Percentiles rank a stretch among this genome's conserved stretches.
Evolutionary conservation across 2,797 vertebrate species (phyloP).

Genomic region (Protonibea diacanthus): DNA sequence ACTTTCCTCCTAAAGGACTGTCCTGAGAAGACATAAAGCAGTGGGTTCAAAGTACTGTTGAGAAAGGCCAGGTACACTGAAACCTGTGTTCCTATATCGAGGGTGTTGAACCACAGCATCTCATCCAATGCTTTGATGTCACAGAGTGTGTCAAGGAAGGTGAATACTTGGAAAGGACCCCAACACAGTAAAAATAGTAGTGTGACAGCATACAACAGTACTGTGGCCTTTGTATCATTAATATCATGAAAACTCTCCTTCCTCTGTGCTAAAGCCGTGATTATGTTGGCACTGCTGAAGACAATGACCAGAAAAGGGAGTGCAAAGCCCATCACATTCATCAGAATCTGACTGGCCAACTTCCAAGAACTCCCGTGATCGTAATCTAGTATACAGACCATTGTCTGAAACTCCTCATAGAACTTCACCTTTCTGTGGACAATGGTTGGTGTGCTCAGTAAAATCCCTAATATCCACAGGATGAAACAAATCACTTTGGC

Average conservation of each 20-base stretch:
- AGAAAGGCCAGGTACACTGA: conserved; percentile 86
- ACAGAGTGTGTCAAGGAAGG: conserved; percentile 85
- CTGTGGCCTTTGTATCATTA: conserved; percentile 86
- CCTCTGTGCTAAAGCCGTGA: conserved; percentile 81
- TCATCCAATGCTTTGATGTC: conserved; percentile 51
- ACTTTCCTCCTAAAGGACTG: conserved; percentile 93
- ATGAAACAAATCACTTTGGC: conserved; percentile 87
- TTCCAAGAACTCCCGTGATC: conserved; percentile 74
- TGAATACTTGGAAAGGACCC: conserved; percentile 91
- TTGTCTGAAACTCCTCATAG: conserved; percentile 10
- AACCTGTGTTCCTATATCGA: conserved; percentile 85
- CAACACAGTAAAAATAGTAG: conserved; percentile 91
- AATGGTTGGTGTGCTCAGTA: conserved; percentile 84
- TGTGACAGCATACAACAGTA: conserved; percentile 87
- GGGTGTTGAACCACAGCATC: conserved; percentile 44
- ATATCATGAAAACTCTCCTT: conserved; percentile 76
- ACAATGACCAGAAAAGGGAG: conserved; percentile 87
- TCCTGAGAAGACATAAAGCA: conserved; percentile 93
- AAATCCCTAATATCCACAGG: conserved; percentile 87
- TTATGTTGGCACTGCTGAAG: conserved; percentile 87
- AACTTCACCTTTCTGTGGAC: conserved; percentile 82
- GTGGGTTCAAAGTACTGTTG: conserved; percentile 94
- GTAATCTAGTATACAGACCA: conserved; percentile 79
- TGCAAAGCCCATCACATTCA: conserved; percentile 88
- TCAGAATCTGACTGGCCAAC: conserved; percentile 81